phyloP scores from a whole-genome alignment of 2,888 invertebrate genomes.

The Caenorhabditis japonica region DNA sequence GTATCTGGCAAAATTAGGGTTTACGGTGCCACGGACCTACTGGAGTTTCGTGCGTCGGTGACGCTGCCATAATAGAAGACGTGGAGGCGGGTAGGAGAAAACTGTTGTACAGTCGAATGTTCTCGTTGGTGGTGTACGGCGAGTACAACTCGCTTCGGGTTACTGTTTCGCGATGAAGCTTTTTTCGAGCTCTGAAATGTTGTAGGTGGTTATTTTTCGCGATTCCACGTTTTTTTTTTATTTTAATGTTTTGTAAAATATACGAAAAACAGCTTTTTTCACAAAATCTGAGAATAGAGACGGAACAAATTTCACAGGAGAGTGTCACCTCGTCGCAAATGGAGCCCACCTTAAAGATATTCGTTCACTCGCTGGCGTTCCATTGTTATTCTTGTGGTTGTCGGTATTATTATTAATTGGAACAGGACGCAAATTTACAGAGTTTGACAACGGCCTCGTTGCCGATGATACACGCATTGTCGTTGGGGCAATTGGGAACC shows the following conservation, averaged over 20 bases:
- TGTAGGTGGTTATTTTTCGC: no score
- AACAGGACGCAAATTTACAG: slow-evolving; percentile 42
- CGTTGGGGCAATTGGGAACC: slow-evolving; percentile 47
- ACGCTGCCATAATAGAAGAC: slow-evolving; percentile 44
- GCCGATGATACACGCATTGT: slow-evolving; percentile 35
- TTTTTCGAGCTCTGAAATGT: slow-evolving; percentile 47
- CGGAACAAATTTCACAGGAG: neutral
- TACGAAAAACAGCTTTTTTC: no score
- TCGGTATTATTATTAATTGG: slow-evolving; percentile 38
- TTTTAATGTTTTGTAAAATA: no score
- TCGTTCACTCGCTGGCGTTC: slow-evolving; percentile 25
- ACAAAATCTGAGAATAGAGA: neutral
- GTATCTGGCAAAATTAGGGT: slow-evolving; percentile 12
- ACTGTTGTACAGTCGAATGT: slow-evolving; percentile 38
- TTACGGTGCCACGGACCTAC: slow-evolving; percentile 10
- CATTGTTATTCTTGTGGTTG: no score
- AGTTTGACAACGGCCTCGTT: slow-evolving; percentile 23
- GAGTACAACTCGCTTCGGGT: slow-evolving; percentile 43
- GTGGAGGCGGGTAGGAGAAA: slow-evolving; percentile 51
- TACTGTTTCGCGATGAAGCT: slow-evolving; percentile 47
- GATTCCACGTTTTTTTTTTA: no score
- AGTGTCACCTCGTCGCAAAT: neutral
- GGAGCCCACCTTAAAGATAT: slow-evolving; percentile 34
- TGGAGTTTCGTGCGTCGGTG: neutral
- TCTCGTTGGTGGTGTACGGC: slow-evolving; percentile 36